Evolutionary conservation across 37 sponge, comb jelly and placozoan species (phyloP).

Genomic region (Beroe forskalii): DNA sequence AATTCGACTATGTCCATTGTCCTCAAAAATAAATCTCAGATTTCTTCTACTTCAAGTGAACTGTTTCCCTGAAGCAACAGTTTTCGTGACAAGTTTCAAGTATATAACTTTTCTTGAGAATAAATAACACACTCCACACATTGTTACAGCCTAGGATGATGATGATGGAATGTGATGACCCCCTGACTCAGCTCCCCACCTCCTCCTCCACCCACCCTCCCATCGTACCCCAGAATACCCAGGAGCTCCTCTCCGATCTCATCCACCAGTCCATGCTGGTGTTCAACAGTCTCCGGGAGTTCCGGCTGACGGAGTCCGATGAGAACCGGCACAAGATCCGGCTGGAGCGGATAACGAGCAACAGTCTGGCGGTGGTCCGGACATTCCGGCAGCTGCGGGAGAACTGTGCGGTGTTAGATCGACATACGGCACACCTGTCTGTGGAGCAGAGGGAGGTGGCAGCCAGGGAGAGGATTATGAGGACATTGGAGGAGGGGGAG

Average conservation of each 20-base stretch:
- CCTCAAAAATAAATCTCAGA: too few species aligned
- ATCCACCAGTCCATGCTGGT: slow-evolving; percentile 47
- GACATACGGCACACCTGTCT: neutral
- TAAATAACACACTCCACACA: too few species aligned
- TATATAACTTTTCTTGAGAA: too few species aligned
- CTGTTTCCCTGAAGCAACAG: too few species aligned
- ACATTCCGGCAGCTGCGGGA: slow-evolving; percentile 35
- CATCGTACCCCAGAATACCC: slow-evolving; percentile 33
- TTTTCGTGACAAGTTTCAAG: too few species aligned
- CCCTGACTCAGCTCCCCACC: neutral
- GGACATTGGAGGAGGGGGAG: neutral
- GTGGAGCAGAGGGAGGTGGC: neutral
- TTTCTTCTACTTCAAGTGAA: too few species aligned
- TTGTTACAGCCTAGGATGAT: too few species aligned
- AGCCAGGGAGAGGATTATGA: neutral
- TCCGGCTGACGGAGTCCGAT: slow-evolving; percentile 44
- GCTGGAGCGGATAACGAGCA: neutral
- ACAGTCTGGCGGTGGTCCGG: slow-evolving; percentile 2
- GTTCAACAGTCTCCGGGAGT: slow-evolving; percentile 44
- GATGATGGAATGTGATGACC: neutral
- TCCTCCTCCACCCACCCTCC: neutral
- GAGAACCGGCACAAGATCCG: slow-evolving; percentile 17
- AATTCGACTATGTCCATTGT: too few species aligned
- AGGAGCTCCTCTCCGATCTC: slow-evolving; percentile 34
- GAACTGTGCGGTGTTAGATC: slow-evolving; percentile 6